Evolutionary conservation across 2,797 vertebrate genomes (phyloP), one percentile per base, ranked within the genome.

Genomic region (Cyclopterus lumpus): DNA sequence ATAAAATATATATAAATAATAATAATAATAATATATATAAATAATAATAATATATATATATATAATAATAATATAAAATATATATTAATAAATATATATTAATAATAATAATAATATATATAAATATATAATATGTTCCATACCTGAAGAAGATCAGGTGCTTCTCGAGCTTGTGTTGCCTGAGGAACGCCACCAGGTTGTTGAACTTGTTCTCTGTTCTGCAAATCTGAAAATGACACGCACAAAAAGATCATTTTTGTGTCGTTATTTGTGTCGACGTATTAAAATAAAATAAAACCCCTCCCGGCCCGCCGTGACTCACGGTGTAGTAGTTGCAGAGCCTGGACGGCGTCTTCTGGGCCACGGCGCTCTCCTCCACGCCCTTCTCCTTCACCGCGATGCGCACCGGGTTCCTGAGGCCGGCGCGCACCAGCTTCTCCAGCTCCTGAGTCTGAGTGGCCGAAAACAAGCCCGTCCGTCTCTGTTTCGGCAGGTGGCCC

Each of bases 371-470:
- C 49, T 95, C 95, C 0, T 96, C 95, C 53, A 94, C 89, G 0
- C 97, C 98, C 81, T 99, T 99, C 94, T 99, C 98, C 79, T 98
- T 98, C 71, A 99, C 98, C 0, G 95, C 90, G 87, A 99, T 95
- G 18, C 98, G 96, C 1, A 99, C 97, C 0, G 98, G 98, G 87
- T 99, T 99, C n/a, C 98, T 91, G 44, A 99, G 97, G 0, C 98
- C 98, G 0, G 98, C 98, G 7, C 98, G 92, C 86, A 99, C 97
- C 92, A 99, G 90, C 88, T 95, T 99, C 93, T 99, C 98, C 86
- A 99, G 92, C 85, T 99, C 98, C 86, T 99, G 98, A 0, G 98
- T 99, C 83, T 99, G 98, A 0, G 98, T 99, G 55, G 98, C 98
- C 0, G 98, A 99, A 88, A 99, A 99, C 58, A 99, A 91, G 38